Conservation (phyloP, 2,797 vertebrate genomes). For the Enteromius paludinosus region DNA sequence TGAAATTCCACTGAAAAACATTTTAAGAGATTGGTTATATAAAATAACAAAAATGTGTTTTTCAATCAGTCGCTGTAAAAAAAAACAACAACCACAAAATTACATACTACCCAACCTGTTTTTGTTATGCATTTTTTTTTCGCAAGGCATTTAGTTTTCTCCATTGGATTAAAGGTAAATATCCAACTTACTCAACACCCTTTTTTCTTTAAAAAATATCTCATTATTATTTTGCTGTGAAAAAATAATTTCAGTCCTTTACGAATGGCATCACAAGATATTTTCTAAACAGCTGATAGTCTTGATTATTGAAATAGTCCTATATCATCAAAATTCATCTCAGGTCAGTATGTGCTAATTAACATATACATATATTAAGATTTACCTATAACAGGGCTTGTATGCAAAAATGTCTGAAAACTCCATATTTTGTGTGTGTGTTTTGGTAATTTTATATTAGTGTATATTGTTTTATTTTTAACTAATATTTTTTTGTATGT, state of each 20-base stretch:
- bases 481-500: neutral
- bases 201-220: neutral
- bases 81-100: no score
- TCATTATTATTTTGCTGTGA: neutral
- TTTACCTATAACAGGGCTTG: neutral
- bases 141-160: neutral
- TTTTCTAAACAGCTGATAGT: neutral
- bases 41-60: neutral
- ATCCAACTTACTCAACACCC: neutral
- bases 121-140: neutral
- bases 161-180: neutral
- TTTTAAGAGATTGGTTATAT: conserved; percentile 14
- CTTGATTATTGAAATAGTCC: neutral
- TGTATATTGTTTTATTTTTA: no score
- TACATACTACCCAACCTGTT: no score
- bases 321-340: neutral
- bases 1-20: conserved; percentile 75
- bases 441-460: neutral
- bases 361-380: neutral
- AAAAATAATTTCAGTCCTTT: neutral
- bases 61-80: neutral
- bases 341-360: neutral
- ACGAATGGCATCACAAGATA: neutral
- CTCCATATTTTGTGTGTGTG: neutral
- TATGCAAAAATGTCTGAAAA: neutral